Evolutionary conservation across 2,797 vertebrate genomes (phyloP).

Genomic region (Tadarida brasiliensis): DNA sequence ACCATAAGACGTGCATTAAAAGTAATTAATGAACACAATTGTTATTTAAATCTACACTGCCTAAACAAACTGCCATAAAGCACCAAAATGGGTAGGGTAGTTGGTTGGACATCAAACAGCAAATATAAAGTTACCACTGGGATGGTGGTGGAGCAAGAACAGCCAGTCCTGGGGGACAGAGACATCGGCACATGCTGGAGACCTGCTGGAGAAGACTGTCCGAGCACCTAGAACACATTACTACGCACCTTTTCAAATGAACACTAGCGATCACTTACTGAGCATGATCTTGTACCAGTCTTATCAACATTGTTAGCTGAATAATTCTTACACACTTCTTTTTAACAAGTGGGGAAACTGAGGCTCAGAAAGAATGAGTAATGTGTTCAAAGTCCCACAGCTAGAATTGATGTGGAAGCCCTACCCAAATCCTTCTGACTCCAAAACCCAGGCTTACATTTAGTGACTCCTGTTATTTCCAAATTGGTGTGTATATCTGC

Average conservation of each 20-base stretch:
- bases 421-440: not conserved
- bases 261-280: not conserved
- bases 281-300: not conserved
- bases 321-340: not conserved
- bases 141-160: not conserved
- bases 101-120: not conserved
- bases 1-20: not conserved
- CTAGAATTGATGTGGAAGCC: not conserved
- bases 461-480: not conserved
- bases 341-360: not conserved
- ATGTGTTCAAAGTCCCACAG: not conserved
- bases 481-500: not conserved
- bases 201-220: not conserved
- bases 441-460: not conserved
- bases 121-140: not conserved
- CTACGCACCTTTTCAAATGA: not conserved
- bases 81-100: not conserved
- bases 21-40: not conserved
- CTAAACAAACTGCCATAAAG: not conserved
- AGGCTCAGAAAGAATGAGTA: not conserved
- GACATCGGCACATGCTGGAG: not conserved
- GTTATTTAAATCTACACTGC: not conserved
- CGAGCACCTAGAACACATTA: not conserved
- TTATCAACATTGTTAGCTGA: not conserved
- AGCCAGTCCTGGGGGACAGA: not conserved